phyloP scores from a whole-genome alignment of 2,888 invertebrate species.

The Luffia ferchaultella region DNA sequence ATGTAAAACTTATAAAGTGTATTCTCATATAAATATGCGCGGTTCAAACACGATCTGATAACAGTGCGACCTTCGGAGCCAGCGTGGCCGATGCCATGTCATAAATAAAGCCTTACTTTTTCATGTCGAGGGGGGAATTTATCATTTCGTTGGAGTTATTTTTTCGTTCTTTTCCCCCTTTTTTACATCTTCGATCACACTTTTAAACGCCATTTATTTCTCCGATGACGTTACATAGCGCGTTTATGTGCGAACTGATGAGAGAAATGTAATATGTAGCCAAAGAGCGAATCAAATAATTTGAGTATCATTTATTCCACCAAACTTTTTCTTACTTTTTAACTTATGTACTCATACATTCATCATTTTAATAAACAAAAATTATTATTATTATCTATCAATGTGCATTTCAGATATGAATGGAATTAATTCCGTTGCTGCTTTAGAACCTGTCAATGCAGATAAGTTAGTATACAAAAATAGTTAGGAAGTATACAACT shows the following conservation, averaged over 20 bases:
- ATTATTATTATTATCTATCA: too few species aligned
- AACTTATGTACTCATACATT: too few species aligned
- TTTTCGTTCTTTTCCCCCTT: slow-evolving; percentile 43
- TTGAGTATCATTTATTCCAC: too few species aligned
- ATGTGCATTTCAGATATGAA: too few species aligned
- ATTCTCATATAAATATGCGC: slow-evolving; percentile 30
- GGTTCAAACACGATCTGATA: slow-evolving; percentile 47
- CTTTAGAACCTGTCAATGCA: too few species aligned
- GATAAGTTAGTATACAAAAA: too few species aligned
- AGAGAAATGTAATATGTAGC: slow-evolving; percentile 53
- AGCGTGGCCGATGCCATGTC: slow-evolving; percentile 40
- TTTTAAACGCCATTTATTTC: slow-evolving; percentile 60
- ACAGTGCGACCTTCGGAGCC: slow-evolving; percentile 28
- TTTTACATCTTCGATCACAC: slow-evolving; percentile 61
- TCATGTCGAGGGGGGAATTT: slow-evolving; percentile 51
- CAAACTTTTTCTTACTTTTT: too few species aligned
- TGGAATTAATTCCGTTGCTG: too few species aligned
- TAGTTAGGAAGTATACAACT: too few species aligned
- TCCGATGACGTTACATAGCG: slow-evolving; percentile 44
- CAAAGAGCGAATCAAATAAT: too few species aligned
- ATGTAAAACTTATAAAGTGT: slow-evolving; percentile 16
- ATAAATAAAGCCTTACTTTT: slow-evolving; percentile 60
- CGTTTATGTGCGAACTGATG: slow-evolving; percentile 40
- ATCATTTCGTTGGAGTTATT: slow-evolving; percentile 49
- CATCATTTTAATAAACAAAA: too few species aligned